These are phyloP conservation scores for Chauna torquata DNA, from an alignment of 2,113 vertebrate genomes.

Conservation along the genomic window DNA sequence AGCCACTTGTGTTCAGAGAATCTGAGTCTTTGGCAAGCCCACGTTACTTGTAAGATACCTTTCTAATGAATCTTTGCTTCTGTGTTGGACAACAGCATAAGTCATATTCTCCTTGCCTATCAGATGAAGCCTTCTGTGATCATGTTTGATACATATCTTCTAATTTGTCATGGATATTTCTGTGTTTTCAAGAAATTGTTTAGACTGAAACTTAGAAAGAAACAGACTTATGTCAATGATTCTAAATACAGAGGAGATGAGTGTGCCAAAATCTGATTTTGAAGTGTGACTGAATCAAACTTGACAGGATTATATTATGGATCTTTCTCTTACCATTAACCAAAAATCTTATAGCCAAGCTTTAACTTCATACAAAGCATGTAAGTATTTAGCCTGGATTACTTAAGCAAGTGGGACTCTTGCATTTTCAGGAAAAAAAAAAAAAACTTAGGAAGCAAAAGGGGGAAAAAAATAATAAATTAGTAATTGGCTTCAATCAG, in stretches of 20 bases:
- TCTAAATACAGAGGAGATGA: neutral
- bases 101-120: neutral
- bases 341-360: neutral
- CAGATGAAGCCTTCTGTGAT: neutral
- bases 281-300: neutral
- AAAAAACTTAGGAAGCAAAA: neutral
- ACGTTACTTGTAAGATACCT: neutral
- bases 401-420: neutral
- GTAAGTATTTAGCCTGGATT: neutral
- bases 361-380: neutral
- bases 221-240: neutral
- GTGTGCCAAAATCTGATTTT: neutral
- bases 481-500: neutral
- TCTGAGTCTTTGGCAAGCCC: neutral
- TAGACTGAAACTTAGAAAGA: neutral
- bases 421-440: neutral
- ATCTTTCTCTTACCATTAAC: neutral
- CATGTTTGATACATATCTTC: neutral
- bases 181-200: neutral
- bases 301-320: neutral
- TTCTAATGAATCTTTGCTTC: neutral
- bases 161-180: neutral
- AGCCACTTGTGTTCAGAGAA: neutral
- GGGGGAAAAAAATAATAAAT: neutral
- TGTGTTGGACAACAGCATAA: neutral